Conservation (phyloP, 2,797 vertebrate genomes). For the Pantherophis vulpinus region DNA sequence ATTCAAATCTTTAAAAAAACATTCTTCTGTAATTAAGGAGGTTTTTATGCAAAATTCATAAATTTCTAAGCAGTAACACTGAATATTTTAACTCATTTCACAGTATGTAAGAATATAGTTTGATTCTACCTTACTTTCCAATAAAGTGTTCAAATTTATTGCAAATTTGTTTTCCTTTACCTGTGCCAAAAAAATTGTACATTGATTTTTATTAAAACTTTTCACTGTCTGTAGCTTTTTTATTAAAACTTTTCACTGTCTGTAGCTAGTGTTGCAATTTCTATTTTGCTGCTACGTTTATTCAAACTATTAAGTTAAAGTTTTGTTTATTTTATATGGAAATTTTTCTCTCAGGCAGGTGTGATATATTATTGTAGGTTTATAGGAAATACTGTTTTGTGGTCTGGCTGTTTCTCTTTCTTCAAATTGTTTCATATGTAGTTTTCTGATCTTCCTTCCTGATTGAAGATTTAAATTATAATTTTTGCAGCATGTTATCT, state of each 20-base stretch:
- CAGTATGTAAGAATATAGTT: background rate
- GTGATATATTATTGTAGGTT: background rate
- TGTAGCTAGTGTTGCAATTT: background rate
- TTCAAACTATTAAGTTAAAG: background rate
- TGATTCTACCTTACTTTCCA: background rate
- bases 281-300: background rate
- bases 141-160: background rate
- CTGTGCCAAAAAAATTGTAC: background rate
- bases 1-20: background rate
- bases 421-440: background rate
- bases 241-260: background rate
- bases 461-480: background rate
- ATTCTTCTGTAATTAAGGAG: background rate
- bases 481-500: background rate
- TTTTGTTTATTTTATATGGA: background rate
- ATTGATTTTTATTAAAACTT: background rate
- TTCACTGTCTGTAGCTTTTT: background rate
- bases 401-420: background rate
- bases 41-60: background rate
- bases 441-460: background rate
- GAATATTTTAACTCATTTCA: background rate
- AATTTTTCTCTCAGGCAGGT: background rate
- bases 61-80: background rate
- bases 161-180: background rate
- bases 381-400: background rate